Evolutionary conservation across 1,140 invertebrate species (phyloP).

Genomic region (Glossosoma conforme): DNA sequence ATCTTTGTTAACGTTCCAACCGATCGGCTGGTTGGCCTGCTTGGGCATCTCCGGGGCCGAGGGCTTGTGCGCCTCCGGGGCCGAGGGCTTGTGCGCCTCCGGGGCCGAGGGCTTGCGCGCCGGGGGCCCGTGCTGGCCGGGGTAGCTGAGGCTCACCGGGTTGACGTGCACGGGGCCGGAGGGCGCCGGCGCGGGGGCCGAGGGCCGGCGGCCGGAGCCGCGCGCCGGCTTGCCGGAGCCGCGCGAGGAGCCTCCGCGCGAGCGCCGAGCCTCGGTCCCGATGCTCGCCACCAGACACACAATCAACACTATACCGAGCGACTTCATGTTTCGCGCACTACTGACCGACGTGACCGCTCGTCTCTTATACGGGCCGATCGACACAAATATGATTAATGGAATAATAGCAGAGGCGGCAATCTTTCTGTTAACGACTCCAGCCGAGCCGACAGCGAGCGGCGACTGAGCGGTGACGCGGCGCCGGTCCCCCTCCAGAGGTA

Average conservation of each 20-base stretch:
- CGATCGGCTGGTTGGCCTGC: conserved; percentile 6
- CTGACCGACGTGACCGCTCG: conserved; percentile 5
- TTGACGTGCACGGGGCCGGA: conserved; percentile 9
- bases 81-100: conserved; percentile 5
- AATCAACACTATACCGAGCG: conserved; percentile 5
- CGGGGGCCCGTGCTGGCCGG: conserved; percentile 15
- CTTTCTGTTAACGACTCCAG: conserved; percentile 15
- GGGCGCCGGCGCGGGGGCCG: conserved; percentile 1
- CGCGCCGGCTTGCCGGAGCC: conserved; percentile 10
- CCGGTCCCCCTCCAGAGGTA: too few species aligned
- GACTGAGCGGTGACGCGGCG: conserved; percentile 2
- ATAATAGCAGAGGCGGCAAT: conserved; percentile 23
- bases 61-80: conserved; percentile 8
- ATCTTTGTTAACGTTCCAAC: conserved; percentile 26
- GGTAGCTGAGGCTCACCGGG: conserved; percentile 26
- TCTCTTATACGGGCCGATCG: conserved; percentile 8
- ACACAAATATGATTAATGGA: conserved; percentile 29
- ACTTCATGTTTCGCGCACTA: conserved; percentile 25
- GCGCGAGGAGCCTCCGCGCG: conserved; percentile 20
- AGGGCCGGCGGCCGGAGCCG: conserved; percentile 7
- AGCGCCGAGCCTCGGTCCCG: conserved; percentile 17
- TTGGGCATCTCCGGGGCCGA: conserved; percentile 10
- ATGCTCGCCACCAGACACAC: conserved; percentile 6
- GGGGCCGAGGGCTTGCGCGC: conserved; percentile 12
- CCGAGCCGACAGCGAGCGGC: conserved; percentile 1